Conservation (phyloP, 2,797 vertebrate genomes). For the Eupleurogrammus muticus region DNA sequence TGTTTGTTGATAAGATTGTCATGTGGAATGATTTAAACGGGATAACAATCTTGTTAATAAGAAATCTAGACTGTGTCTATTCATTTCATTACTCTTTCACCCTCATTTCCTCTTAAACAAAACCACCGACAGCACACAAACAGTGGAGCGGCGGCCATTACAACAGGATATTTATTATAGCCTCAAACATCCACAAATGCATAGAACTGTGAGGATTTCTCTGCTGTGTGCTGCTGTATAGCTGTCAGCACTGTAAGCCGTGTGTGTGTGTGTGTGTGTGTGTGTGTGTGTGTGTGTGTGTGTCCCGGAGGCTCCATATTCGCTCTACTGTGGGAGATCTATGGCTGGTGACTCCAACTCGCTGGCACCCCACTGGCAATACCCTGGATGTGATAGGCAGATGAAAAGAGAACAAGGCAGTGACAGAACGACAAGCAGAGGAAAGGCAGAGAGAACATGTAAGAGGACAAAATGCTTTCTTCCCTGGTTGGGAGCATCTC, state of each 20-base stretch:
- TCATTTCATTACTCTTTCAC: slow-evolving; percentile 10
- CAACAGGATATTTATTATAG: slow-evolving; percentile 13
- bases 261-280: slow-evolving; percentile 35
- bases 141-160: slow-evolving; percentile 18
- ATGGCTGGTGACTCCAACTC: slow-evolving; percentile 64
- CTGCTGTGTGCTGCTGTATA: slow-evolving; percentile 13
- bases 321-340: slow-evolving; percentile 58
- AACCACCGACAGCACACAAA: neutral
- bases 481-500: slow-evolving; percentile 75
- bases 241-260: slow-evolving; percentile 30
- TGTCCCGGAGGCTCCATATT: slow-evolving; percentile 57
- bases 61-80: slow-evolving; percentile 2
- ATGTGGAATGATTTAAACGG: too few relatives aligned
- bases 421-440: slow-evolving; percentile 71
- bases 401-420: slow-evolving; percentile 76
- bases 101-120: slow-evolving; percentile 6
- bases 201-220: slow-evolving; percentile 6
- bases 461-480: slow-evolving; percentile 79
- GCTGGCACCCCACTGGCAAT: slow-evolving; percentile 66
- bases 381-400: slow-evolving; percentile 73
- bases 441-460: slow-evolving; percentile 76
- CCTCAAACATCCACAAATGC: neutral
- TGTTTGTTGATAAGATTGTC: too few relatives aligned
- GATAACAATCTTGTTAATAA: too few relatives aligned
- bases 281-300: slow-evolving; percentile 45